phyloP scores from a whole-genome alignment of 2,113 vertebrate species.

The Saccopteryx bilineata region DNA sequence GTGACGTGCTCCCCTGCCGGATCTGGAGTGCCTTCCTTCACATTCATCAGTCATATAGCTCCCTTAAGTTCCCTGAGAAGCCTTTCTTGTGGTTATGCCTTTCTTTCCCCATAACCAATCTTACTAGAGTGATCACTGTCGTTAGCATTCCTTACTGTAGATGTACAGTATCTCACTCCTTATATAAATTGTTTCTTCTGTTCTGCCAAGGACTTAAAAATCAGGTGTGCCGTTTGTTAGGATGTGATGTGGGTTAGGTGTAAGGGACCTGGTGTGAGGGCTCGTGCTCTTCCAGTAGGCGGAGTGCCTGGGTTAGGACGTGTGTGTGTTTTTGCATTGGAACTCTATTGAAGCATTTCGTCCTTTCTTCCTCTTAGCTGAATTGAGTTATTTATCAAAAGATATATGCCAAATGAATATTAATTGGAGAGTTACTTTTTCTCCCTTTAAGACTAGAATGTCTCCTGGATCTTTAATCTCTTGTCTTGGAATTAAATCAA shows the following conservation, averaged over 20 bases:
- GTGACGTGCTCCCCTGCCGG: background rate
- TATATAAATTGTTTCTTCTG: background rate
- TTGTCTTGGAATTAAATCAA: conserved; percentile 31
- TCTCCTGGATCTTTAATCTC: background rate
- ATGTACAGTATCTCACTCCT: background rate
- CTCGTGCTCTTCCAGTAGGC: background rate
- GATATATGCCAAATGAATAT: background rate
- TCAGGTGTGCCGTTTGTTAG: background rate
- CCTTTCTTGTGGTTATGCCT: conserved; percentile 24
- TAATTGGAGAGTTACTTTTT: background rate
- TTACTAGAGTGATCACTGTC: background rate
- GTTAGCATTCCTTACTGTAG: background rate
- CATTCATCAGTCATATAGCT: conserved; percentile 28
- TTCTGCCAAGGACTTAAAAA: background rate
- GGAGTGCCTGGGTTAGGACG: background rate
- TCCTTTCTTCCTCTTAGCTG: background rate
- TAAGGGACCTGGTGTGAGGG: background rate
- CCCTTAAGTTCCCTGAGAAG: background rate
- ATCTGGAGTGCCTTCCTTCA: background rate
- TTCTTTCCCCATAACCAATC: background rate
- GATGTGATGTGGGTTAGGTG: background rate
- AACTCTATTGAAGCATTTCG: background rate
- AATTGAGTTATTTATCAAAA: background rate
- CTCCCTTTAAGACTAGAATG: background rate
- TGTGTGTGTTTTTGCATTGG: background rate